Conservation (phyloP, 2,888 invertebrate genomes). For the Doris montereyensis region DNA sequence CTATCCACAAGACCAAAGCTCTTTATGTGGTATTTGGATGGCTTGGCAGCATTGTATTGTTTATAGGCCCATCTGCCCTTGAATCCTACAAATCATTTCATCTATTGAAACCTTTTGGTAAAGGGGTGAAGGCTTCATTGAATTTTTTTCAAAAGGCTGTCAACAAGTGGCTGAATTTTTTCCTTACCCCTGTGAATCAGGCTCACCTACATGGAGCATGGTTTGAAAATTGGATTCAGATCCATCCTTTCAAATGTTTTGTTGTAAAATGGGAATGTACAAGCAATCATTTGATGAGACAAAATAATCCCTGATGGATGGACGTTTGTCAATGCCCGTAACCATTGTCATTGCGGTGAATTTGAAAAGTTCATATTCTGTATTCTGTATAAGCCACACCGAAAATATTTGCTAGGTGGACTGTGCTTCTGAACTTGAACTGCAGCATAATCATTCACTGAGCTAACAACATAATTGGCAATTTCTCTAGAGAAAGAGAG, state of each 20-base stretch:
- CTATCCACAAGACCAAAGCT: conserved; percentile 5
- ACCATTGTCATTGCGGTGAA: not conserved
- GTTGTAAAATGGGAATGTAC: not conserved
- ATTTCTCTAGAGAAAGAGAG: not conserved
- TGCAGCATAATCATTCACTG: not conserved
- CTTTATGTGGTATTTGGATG: conserved; percentile 10
- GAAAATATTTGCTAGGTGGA: not conserved
- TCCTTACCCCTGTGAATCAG: not conserved
- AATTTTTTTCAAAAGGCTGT: not conserved
- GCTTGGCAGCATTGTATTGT: conserved; percentile 22
- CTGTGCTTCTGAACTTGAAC: not conserved
- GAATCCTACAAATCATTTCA: conserved; percentile 8
- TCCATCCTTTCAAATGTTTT: not conserved
- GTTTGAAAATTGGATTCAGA: not conserved
- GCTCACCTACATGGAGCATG: not conserved
- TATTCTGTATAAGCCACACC: not conserved
- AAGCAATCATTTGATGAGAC: not conserved
- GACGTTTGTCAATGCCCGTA: not conserved
- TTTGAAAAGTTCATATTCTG: no score
- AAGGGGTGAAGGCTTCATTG: not conserved
- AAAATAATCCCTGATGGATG: not conserved
- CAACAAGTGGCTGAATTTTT: not conserved
- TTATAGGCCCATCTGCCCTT: not conserved
- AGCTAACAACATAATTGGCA: not conserved
- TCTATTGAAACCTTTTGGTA: not conserved